These are phyloP conservation scores for Drosophila navojoa DNA, from an alignment of 1,140 invertebrate species.

Conservation along the genomic window DNA sequence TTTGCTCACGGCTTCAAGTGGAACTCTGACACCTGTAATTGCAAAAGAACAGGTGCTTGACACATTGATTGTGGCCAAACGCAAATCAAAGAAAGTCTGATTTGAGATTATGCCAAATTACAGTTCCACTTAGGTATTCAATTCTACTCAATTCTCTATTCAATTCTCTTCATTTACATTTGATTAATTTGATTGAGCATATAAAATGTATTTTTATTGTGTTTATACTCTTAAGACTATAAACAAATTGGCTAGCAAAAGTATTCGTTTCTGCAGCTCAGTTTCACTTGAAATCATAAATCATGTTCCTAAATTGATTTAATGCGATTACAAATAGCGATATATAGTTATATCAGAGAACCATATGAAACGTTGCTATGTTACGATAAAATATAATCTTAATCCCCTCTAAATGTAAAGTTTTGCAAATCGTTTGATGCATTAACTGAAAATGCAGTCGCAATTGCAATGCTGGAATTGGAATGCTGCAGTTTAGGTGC, in stretches of 20 bases:
- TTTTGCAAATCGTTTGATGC: background rate
- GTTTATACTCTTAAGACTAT: too few relatives aligned
- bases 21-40: slow-evolving; percentile 12
- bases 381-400: background rate
- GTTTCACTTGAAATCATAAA: too few relatives aligned
- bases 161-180: too few relatives aligned
- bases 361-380: background rate
- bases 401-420: background rate
- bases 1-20: background rate
- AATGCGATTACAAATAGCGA: background rate
- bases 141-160: too few relatives aligned
- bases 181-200: too few relatives aligned
- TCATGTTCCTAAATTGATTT: too few relatives aligned
- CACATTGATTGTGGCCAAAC: background rate
- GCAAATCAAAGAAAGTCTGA: background rate
- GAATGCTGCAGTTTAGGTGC: background rate
- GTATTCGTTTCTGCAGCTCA: too few relatives aligned
- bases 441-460: slow-evolving; percentile 5
- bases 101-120: background rate
- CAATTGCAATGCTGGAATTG: slow-evolving; percentile 18
- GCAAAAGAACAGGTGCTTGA: background rate
- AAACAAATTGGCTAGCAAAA: too few relatives aligned
- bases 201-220: too few relatives aligned
- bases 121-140: background rate
- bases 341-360: too few relatives aligned